A percentile compares a stretch with the other conserved stretches of the same genome.
phyloP scores from a whole-genome alignment of 2,113 vertebrate genomes.

The Tychaedon coryphoeus region DNA sequence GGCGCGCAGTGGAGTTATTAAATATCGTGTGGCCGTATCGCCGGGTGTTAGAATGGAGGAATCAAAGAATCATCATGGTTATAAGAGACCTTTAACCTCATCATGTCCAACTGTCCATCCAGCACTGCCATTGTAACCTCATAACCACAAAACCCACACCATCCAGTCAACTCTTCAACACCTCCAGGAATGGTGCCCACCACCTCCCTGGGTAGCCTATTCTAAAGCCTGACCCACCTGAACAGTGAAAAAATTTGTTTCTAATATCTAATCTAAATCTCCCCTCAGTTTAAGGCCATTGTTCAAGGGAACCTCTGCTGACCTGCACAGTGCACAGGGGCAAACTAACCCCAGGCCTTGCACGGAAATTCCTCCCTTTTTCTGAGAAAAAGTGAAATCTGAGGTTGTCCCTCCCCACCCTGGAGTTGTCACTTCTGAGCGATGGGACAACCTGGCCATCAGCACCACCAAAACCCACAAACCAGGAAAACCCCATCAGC shows the following conservation, averaged over 20 bases:
- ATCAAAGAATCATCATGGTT: background rate
- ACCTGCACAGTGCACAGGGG: accelerated
- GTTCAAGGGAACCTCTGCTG: background rate
- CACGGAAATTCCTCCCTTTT: background rate
- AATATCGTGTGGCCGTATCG: background rate
- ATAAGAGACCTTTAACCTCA: background rate
- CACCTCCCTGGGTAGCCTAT: background rate
- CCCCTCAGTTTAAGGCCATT: background rate
- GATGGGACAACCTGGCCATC: background rate
- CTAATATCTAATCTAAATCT: background rate
- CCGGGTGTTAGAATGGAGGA: background rate
- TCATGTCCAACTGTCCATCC: background rate
- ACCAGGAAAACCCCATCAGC: background rate
- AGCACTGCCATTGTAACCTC: background rate
- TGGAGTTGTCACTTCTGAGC: accelerated
- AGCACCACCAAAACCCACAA: background rate
- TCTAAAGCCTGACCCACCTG: background rate
- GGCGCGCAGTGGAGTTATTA: accelerated
- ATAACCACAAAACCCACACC: background rate
- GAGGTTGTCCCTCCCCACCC: background rate
- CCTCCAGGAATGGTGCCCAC: background rate
- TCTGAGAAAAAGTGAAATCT: background rate
- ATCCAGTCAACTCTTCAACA: background rate
- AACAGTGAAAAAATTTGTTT: background rate
- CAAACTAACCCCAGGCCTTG: accelerated